These are phyloP conservation scores for Galemys pyrenaicus DNA, from an alignment of 2,113 vertebrate species.

Conservation along the genomic window DNA sequence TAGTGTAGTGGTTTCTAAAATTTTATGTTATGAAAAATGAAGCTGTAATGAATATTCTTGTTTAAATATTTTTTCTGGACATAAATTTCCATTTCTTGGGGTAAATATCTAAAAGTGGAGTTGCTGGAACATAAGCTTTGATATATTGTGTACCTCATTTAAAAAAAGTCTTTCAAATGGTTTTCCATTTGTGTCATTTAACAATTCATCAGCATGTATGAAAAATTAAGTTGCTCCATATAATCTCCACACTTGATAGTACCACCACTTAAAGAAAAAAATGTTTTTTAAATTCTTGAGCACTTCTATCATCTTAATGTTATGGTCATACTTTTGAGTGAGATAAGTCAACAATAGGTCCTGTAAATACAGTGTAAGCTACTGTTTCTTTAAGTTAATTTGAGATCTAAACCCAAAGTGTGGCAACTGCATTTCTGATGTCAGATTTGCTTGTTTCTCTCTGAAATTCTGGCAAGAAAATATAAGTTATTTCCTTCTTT, in stretches of 20 bases:
- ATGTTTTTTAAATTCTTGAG: not conserved
- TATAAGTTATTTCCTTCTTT: constrained; percentile 37
- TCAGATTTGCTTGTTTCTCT: constrained; percentile 39
- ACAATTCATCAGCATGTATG: not conserved
- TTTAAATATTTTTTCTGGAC: not conserved
- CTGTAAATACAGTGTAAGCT: not conserved
- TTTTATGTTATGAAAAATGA: constrained; percentile 25
- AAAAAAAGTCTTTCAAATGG: constrained; percentile 1
- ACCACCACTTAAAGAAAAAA: constrained; percentile 1
- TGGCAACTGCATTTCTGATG: not conserved
- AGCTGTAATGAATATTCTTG: not conserved
- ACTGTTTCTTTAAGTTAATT: constrained; percentile 14
- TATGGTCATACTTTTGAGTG: not conserved
- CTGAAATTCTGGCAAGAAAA: constrained; percentile 54
- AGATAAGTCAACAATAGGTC: not conserved
- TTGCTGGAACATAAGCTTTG: not conserved
- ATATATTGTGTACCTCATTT: not conserved
- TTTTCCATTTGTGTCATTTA: not conserved
- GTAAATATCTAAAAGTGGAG: not conserved
- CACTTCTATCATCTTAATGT: not conserved
- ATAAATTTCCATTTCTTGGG: not conserved
- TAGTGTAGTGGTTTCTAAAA: not conserved
- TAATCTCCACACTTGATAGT: not conserved
- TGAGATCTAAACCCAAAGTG: not conserved
- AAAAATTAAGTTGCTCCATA: not conserved